These are phyloP conservation scores for Tetrao urogallus DNA, from an alignment of 2,113 vertebrate species.

Conservation along the genomic window DNA sequence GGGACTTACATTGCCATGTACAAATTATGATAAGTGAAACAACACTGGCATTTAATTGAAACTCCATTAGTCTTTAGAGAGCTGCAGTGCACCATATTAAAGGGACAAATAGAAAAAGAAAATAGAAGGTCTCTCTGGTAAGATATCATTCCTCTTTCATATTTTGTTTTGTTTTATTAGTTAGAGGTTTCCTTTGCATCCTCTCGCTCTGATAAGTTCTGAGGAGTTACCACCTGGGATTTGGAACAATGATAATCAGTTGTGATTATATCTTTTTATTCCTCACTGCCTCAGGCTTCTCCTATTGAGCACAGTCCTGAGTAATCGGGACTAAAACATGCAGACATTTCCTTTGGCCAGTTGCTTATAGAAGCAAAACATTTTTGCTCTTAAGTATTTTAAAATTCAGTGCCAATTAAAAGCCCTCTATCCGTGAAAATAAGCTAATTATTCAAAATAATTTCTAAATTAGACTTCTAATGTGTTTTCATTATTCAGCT, in stretches of 20 bases:
- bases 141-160: constrained; percentile 12
- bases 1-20: not conserved
- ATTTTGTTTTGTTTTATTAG: constrained; percentile 30
- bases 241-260: not conserved
- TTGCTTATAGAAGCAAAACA: constrained; percentile 12
- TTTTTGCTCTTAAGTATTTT: not conserved
- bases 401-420: constrained; percentile 32
- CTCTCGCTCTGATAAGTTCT: not conserved
- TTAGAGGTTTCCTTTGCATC: constrained; percentile 19
- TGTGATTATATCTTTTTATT: not conserved
- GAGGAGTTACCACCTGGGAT: not conserved
- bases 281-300: not conserved
- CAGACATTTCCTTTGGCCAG: not conserved
- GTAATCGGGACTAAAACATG: not conserved
- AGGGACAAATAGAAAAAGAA: constrained; percentile 24
- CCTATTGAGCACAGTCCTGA: not conserved
- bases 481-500: constrained; percentile 74
- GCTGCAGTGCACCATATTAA: constrained; percentile 19
- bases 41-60: constrained; percentile 37
- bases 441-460: constrained; percentile 70
- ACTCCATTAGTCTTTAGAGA: constrained; percentile 45
- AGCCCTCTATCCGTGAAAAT: constrained; percentile 46
- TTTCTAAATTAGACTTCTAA: constrained; percentile 70
- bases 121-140: constrained; percentile 11
- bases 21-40: constrained; percentile 49